Conservation (phyloP, 2,888 invertebrate species). For the Pasiphila rectangulata region DNA sequence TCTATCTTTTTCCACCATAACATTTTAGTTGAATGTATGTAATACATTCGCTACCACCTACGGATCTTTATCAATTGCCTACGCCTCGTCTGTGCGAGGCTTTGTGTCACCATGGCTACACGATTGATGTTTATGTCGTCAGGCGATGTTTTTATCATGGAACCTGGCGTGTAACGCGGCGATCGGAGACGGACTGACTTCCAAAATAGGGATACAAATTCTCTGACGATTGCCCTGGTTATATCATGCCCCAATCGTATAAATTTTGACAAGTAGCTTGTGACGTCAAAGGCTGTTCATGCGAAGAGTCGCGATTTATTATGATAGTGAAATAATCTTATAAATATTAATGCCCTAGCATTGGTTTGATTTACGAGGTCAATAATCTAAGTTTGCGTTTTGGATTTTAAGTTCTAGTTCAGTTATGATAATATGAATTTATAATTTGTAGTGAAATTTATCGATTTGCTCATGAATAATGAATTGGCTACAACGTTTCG, state of each 20-base stretch:
- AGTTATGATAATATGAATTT: slow-evolving; percentile 13
- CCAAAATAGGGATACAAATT: slow-evolving; percentile 55
- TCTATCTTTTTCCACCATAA: slow-evolving; percentile 78
- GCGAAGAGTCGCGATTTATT: slow-evolving; percentile 43
- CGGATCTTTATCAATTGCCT: slow-evolving; percentile 47
- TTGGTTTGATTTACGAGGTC: slow-evolving; percentile 33
- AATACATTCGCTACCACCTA: slow-evolving; percentile 45
- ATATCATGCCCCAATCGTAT: slow-evolving; percentile 59
- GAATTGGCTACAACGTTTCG: slow-evolving; percentile 5
- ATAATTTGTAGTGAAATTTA: slow-evolving; percentile 12
- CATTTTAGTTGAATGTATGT: slow-evolving; percentile 58
- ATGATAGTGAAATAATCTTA: slow-evolving; percentile 39
- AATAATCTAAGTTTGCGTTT: slow-evolving; percentile 32
- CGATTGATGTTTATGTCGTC: slow-evolving; percentile 32
- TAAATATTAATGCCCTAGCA: slow-evolving; percentile 38
- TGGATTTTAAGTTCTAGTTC: slow-evolving; percentile 20
- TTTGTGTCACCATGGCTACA: slow-evolving; percentile 67
- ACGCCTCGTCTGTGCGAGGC: slow-evolving; percentile 39
- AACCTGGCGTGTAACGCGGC: slow-evolving; percentile 58
- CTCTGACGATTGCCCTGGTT: slow-evolving; percentile 56
- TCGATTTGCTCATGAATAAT: slow-evolving; percentile 12
- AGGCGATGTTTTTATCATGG: slow-evolving; percentile 34
- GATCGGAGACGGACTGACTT: slow-evolving; percentile 65
- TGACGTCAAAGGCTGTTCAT: slow-evolving; percentile 62
- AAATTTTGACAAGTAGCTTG: slow-evolving; percentile 63